Base-by-base conservation (phyloP, 2,888 invertebrate genomes). In the Drosophila lacicola region DNA sequence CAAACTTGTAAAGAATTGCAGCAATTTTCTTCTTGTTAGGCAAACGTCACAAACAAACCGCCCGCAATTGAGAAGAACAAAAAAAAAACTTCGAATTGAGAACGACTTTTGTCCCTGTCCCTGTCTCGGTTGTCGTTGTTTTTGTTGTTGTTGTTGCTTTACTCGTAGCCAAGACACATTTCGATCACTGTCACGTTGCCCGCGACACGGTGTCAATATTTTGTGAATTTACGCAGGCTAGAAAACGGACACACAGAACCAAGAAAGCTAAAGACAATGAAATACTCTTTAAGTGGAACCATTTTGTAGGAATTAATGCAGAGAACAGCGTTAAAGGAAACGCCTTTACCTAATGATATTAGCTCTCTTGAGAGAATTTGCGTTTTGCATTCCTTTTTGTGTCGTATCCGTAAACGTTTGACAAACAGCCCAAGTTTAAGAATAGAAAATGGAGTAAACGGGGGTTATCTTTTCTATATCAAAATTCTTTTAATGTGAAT, bases 1-100 rank as follows among this genome's bases (percentile, higher is more conserved):
- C 66, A 80, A 84, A 82, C 85, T 89, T 82, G 74, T 83, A 83
- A 86, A 90, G 88, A 91, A 90, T 89, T 88, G 81, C 89, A 77
- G 86, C 90, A 90, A 90, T 91, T 91, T 90, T 90, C 90, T 85
- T 90, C 91, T 91, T 90, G 90, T 91, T 91, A 90, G 86, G 85
- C 82, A 84, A 85, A 81, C 82, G 82, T 89, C 86, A 85, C 74
- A 81, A 81, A 71, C 82, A 82, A 87, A 89, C 90, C 91, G 90
- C 91, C 90, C 90, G 90, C 91, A 88, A 91, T 90, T 88, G 83
- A 70, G 34, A 50, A 51, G 44, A 50, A 21, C 14, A 49, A 17
- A n/a, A 56, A 13, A 14, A 33, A 21, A 41, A 45, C 25, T 49
- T 45, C 54, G 64, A 41, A 64, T 80, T 58, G 46, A 21, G 19